Base-by-base conservation (phyloP, 2,888 invertebrate species). In the Dendrolimus pini region DNA sequence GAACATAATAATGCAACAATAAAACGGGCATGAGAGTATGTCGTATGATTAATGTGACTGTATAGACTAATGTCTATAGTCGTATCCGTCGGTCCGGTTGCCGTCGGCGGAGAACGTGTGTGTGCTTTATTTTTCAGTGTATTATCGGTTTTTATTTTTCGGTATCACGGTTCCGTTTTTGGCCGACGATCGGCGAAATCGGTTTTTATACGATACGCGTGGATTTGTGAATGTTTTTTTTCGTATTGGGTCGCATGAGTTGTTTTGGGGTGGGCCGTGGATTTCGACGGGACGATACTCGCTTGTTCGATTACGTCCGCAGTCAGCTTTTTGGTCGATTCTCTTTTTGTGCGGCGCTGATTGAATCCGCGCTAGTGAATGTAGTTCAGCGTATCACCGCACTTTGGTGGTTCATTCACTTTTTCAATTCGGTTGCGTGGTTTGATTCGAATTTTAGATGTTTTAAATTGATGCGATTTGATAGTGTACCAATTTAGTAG, bases 121-220 rank as follows among this genome's bases (percentile, higher is more conserved):
- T 78, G 61, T 80, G 77, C 78, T 88, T 82, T 86, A 85, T 89
- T 89, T 89, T 84, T 82, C 82, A 75, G 74, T 69, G 86, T 78
- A 87, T 87, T 86, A 84, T 77, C 67, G 80, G 75, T 83, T 85
- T 89, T 89, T 90, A 89, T 88, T 90, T 90, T 85, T 90, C 81
- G 90, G 90, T 90, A 89, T 89, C 88, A 86, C 89, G 78, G 88
- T 82, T 83, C 85, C 89, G 88, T 83, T 89, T 88, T 88, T 88
- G 88, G 89, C 82, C 83, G 78, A 74, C 86, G 80, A 88, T 86
- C 85, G 86, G 83, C 72, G 72, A 77, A 83, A 76, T 85, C 77
- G 82, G 84, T 85, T 87, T 90, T 88, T 85, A 85, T 85, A 83
- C 85, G 83, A 85, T 84, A 88, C 77, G 81, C 80, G 83, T 80